phyloP scores from a whole-genome alignment of 2,888 invertebrate genomes.

The Synanthedon andrenaeformis region DNA sequence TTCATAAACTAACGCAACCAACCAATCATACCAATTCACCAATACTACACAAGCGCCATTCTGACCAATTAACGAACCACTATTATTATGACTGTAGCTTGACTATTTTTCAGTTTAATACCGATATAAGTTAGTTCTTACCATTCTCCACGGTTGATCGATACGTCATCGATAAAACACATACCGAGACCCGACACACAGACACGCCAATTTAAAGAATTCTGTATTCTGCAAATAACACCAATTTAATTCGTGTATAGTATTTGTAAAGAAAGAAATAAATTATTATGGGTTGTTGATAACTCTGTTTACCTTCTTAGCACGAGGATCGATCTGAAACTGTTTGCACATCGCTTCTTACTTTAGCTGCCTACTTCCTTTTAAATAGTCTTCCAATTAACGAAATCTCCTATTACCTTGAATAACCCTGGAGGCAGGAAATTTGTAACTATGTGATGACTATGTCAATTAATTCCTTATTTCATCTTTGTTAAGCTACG shows the following conservation, averaged over 20 bases:
- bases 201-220: too few species aligned
- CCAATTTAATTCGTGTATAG: conserved; percentile 57
- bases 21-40: too few species aligned
- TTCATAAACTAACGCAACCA: too few species aligned
- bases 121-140: too few species aligned
- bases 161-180: too few species aligned
- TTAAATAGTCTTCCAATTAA: conserved; percentile 57
- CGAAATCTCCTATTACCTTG: conserved; percentile 45
- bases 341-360: conserved; percentile 45
- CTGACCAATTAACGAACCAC: too few species aligned
- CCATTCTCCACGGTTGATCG: too few species aligned
- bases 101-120: too few species aligned
- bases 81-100: too few species aligned
- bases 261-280: conserved; percentile 37
- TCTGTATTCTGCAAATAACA: conserved; percentile 43
- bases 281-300: conserved; percentile 36
- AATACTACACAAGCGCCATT: too few species aligned
- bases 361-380: conserved; percentile 20
- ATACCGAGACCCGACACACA: too few species aligned
- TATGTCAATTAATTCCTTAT: conserved; percentile 68
- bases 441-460: conserved; percentile 67
- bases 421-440: conserved; percentile 49
- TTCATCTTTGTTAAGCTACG: conserved; percentile 41
- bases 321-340: conserved; percentile 37
- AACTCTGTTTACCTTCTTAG: conserved; percentile 27